A percentile compares a stretch with the other conserved stretches of the same genome.
phyloP scores from a whole-genome alignment of 2,888 invertebrate species.

The Torymus texanus region DNA sequence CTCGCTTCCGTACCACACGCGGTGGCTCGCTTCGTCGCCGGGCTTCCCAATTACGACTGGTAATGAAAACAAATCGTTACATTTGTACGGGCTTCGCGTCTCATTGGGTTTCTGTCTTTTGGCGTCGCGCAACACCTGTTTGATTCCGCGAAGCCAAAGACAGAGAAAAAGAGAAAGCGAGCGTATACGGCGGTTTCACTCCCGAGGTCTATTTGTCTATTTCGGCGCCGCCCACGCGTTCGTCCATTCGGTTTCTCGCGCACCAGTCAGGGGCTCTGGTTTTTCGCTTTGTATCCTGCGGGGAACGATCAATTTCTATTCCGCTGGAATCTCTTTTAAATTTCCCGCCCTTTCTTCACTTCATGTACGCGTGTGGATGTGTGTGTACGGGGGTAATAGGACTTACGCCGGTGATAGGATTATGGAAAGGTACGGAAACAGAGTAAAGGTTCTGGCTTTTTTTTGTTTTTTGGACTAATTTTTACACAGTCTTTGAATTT shows the following conservation, averaged over 20 bases:
- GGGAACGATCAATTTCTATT: conserved; percentile 60
- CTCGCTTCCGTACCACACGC: neutral
- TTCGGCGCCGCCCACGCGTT: conserved; percentile 58
- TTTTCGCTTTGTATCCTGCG: conserved; percentile 9
- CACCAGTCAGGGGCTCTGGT: neutral
- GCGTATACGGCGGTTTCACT: conserved; percentile 35
- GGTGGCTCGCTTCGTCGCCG: neutral
- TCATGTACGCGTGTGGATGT: too few relatives aligned
- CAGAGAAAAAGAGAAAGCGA: too few relatives aligned
- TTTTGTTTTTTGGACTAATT: too few relatives aligned
- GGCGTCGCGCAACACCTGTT: conserved; percentile 64
- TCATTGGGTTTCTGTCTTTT: conserved; percentile 26
- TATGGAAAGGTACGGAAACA: too few relatives aligned
- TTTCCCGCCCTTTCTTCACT: conserved; percentile 54
- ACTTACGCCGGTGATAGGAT: too few relatives aligned
- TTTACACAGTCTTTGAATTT: too few relatives aligned
- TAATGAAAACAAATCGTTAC: conserved; percentile 71
- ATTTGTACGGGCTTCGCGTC: conserved; percentile 62
- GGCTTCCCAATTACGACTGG: conserved; percentile 64
- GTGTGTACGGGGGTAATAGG: too few relatives aligned
- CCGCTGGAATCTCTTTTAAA: conserved; percentile 64
- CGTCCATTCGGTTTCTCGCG: neutral
- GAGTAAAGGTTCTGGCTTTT: too few relatives aligned
- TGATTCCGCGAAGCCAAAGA: conserved; percentile 60
- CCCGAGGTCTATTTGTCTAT: conserved; percentile 64